Evolutionary conservation across 2,113 vertebrate species (phyloP).

Genomic region (Hippoglossus stenolepis): DNA sequence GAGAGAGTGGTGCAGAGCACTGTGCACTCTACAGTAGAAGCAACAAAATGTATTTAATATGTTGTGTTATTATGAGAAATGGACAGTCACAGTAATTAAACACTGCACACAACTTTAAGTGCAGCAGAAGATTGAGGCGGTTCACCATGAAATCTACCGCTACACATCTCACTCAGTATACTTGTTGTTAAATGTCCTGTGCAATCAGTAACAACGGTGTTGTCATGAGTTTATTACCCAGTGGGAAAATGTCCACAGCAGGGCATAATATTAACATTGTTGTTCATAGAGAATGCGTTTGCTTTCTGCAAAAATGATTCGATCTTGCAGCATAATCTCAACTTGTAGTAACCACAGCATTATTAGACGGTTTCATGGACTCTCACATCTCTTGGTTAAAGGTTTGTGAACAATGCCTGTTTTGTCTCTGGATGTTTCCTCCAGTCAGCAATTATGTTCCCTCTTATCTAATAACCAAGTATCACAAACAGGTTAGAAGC

Average conservation of each 20-base stretch:
- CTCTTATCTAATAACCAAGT: slow-evolving; percentile 27
- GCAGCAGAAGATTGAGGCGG: background rate
- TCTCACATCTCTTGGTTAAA: background rate
- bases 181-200: background rate
- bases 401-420: background rate
- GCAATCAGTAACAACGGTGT: background rate
- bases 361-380: background rate
- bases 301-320: too few species aligned
- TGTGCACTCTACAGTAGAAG: too few species aligned
- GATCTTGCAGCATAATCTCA: background rate
- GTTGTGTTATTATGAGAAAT: too few species aligned
- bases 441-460: background rate
- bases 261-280: background rate
- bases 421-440: background rate
- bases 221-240: background rate
- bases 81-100: background rate
- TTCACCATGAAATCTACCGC: background rate
- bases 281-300: background rate
- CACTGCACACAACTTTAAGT: background rate
- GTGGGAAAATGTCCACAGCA: background rate
- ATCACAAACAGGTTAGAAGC: background rate
- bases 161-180: background rate
- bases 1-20: too few species aligned
- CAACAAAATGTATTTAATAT: too few species aligned
- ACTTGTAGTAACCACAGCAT: background rate